Evolutionary conservation across 2,797 vertebrate species (phyloP), one percentile per base, ranked within the genome.

Genomic region (Ciconia nigra): DNA sequence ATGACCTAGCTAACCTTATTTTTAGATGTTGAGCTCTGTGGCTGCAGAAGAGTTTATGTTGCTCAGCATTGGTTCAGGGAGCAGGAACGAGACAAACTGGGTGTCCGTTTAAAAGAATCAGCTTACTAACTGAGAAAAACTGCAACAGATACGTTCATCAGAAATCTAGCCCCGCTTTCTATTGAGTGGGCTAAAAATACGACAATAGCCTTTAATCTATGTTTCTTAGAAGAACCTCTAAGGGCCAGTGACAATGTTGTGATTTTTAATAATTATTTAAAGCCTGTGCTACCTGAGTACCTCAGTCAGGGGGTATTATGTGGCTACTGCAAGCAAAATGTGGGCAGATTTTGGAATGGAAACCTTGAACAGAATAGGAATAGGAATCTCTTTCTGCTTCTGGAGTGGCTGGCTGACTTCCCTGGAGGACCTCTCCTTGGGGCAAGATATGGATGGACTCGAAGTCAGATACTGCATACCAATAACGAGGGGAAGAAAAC

Each of bases 131-230:
- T 25, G 37, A 87, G 41, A 65, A 71, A 54, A 88, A 78, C 14
- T 72, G 51, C 28, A 82, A 62, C 19, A 67, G 33, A 6, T 15
- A 8, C 0, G 1, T n/a, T 42, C 0, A 3, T 11, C 2, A 1
- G 39, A 76, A 33, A 62, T n/a, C 42, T 67, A 78, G 15, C 8
- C 9, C 4, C 20, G 17, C 42, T 54, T 66, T 24, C 11, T 82
- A 41, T 33, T 57, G 74, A 71, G 29, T 7, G 13, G 11, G 31
- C 11, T 89, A 63, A 85, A 90, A 91, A 35, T 42, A 39, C 0
- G 2, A 10, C 7, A 90, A 59, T 20, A 59, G 28, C 4, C 5
- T 55, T 84, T 52, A 35, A 47, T 44, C 22, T 52, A 15, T 13
- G 2, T 70, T 89, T 70, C 52, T 84, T 77, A 0, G 15, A 71